Base-by-base conservation (phyloP, 2,113 vertebrate genomes). In the Tyto alba region DNA sequence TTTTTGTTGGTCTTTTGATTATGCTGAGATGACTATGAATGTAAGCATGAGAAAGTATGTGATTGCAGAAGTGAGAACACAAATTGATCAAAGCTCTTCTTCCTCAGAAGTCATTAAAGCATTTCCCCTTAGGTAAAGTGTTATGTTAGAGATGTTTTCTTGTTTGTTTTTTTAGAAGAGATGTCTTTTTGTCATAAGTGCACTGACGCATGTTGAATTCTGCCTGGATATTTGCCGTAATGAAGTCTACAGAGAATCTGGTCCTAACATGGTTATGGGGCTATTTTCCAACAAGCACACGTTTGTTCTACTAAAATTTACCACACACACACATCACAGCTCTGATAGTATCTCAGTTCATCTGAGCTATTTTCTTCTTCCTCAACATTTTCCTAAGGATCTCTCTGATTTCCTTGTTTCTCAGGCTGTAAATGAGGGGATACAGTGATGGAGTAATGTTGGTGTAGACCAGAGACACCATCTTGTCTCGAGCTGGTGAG, bases 391-490 rank as follows among this genome's bases (percentile, higher is more conserved):
- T 97, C 52, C 40, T 67, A 60, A 97, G 68, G 40, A 87, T 34
- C 5, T 30, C 77, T 84, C 84, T 95, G 43, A 96, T 71, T 78
- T 96, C 94, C 43, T 84, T 92, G 86, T 89, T 97, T 68, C 68
- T 96, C 60, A 93, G 72, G 80, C 95, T 84, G 14, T 96, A 97
- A 74, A 96, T 95, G 29, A 98, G 95, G 5, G 96, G 97, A 86
- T 98, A 98, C 48, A 98, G 89, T 32, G 98, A 73, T 0, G 97
- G 98, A 11, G 97, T 98, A 40, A 98, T 11, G 15, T 96, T 97
- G 71, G 97, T 98, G 62, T 98, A 98, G 74, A 98, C 76, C 23
- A 98, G 96, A 11, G 97, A 97, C 40, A 98, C 83, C 8, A 84
- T 89, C 89, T 97, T 97, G 84, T 98, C 97, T 47, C 7, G 68